Evolutionary conservation across 2,113 vertebrate genomes (phyloP), one percentile per base, ranked within the genome.

Genomic region (Antigone vipio): DNA sequence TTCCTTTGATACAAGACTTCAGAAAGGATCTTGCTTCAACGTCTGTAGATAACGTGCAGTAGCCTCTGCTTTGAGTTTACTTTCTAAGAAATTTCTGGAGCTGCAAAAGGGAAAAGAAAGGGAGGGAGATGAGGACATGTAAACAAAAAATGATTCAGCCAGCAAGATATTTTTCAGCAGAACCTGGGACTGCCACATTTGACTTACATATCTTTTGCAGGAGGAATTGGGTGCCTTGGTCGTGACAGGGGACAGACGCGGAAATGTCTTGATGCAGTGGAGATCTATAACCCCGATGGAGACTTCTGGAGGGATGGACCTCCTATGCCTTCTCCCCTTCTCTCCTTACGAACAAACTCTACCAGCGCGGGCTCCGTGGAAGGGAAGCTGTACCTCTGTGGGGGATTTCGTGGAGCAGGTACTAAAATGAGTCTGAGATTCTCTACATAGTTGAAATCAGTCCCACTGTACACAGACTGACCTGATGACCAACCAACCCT

Each of bases 341-440:
- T 99, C 26, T 98, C 99, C 26, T 98, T 99, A 49, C 97, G 98
- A 79, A 99, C 98, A 74, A 99, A 99, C 59, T 98, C 98, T 5
- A 98, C 98, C 66, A 99, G 98, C 0, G 98, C 99, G 12, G 99
- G 99, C 23, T 97, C 97, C 0, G 99, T 99, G 94, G 99, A 99
- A 42, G 99, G 99, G 38, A 99, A 99, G 96, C 98, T 99, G 30
- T 99, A 99, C 62, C 96, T 99, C 84, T 99, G 99, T 42, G 99
- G 99, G 72, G 99, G 99, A 91, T 99, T 99, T 98, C 99, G 96
- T 5, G 99, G 99, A 97, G 98, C 99, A 99, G 99, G 99, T 99
- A 98, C 38, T 77, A 38, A 95, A 67, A 80, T 44, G 60, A 76
- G n/a, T 35, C 62, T 9, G 6, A 35, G 6, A 1, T 34, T 87